Evolutionary conservation across 2,888 invertebrate genomes (phyloP).

Genomic region (Eupithecia subfuscata): DNA sequence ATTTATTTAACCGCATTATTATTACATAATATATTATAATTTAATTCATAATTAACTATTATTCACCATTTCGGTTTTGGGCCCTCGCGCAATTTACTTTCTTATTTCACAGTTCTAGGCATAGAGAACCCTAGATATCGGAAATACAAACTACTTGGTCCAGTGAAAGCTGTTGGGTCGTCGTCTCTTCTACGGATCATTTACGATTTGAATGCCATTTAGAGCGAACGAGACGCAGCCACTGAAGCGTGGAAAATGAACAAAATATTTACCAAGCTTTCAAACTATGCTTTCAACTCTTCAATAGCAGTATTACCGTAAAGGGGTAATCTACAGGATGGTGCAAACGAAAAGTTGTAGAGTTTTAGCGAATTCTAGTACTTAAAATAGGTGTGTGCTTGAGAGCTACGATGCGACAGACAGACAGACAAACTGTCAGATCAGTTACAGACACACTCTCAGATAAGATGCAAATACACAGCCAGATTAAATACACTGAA

Average conservation of each 20-base stretch:
- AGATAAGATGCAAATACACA: too few relatives aligned
- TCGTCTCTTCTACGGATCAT: constrained; percentile 34
- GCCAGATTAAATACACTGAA: too few relatives aligned
- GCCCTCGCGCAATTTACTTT: not conserved
- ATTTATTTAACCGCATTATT: too few relatives aligned
- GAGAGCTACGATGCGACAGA: not conserved
- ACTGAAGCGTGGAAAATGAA: constrained; percentile 24
- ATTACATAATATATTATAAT: too few relatives aligned
- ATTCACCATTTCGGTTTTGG: not conserved
- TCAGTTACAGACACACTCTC: too few relatives aligned
- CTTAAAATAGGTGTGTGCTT: not conserved
- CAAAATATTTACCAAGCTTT: constrained; percentile 16
- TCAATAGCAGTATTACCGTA: not conserved
- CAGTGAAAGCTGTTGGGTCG: constrained; percentile 21
- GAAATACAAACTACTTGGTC: constrained; percentile 10
- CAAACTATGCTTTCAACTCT: constrained; percentile 1
- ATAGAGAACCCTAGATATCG: not conserved
- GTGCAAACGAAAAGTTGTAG: not conserved
- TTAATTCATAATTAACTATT: not conserved
- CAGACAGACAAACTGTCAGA: not conserved
- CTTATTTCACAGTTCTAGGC: not conserved
- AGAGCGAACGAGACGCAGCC: constrained; percentile 20
- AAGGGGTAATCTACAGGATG: not conserved
- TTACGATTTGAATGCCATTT: constrained; percentile 37
- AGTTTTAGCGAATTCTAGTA: not conserved